phyloP scores from a whole-genome alignment of 2,888 invertebrate genomes.

The Cerceris ruficornis region DNA sequence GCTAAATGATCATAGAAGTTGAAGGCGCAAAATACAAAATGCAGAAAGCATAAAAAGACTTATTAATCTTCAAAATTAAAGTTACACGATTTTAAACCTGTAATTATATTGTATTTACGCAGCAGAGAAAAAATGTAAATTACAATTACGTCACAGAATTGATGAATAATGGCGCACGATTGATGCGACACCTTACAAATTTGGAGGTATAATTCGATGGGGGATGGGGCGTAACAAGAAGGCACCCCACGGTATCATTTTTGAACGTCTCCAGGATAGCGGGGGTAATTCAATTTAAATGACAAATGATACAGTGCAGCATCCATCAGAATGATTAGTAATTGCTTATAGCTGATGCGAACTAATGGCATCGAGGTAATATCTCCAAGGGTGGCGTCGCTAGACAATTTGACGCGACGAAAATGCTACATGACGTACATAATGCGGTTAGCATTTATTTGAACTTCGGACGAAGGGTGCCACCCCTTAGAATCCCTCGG shows the following conservation, averaged over 20 bases:
- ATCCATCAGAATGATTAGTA: constrained; percentile 63
- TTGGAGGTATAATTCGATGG: constrained; percentile 25
- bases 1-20: too few relatives aligned
- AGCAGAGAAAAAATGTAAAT: not conserved
- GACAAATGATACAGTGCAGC: constrained; percentile 58
- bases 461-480: constrained; percentile 51
- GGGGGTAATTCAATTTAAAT: constrained; percentile 58
- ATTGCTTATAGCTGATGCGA: constrained; percentile 55
- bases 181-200: not conserved
- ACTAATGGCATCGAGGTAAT: constrained; percentile 61
- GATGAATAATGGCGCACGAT: not conserved
- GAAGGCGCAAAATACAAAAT: too few relatives aligned
- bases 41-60: too few relatives aligned
- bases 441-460: constrained; percentile 67
- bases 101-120: not conserved
- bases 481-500: constrained; percentile 29
- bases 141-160: not conserved
- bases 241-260: constrained; percentile 38
- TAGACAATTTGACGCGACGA: constrained; percentile 54
- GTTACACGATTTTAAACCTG: not conserved
- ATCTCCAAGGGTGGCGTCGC: constrained; percentile 33
- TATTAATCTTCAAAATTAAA: too few relatives aligned
- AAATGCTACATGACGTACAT: constrained; percentile 61
- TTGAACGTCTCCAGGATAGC: constrained; percentile 20
- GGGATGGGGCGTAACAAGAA: constrained; percentile 3